Percentiles rank a stretch among this genome's conserved stretches.
Conservation (phyloP, 2,888 invertebrate species). For the Dolichomitus sp. region DNA sequence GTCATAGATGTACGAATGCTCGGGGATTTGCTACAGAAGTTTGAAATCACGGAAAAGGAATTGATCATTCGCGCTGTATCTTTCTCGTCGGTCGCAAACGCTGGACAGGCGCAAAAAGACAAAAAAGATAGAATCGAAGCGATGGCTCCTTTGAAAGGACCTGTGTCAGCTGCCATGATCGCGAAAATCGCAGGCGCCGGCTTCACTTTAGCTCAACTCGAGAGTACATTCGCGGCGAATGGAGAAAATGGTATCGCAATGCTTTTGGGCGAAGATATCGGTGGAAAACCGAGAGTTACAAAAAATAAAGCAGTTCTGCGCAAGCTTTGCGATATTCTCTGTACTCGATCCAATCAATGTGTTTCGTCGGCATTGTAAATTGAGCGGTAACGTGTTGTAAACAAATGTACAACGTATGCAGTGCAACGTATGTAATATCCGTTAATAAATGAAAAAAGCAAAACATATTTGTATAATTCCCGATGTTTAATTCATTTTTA, state of each 20-base stretch:
- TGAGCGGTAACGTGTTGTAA: no score
- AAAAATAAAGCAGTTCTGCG: slow-evolving; percentile 31
- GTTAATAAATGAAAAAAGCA: no score
- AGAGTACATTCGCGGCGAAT: slow-evolving; percentile 16
- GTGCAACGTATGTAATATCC: no score
- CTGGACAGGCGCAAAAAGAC: slow-evolving; percentile 13
- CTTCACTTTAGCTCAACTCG: slow-evolving; percentile 13
- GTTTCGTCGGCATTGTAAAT: no score
- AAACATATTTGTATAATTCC: no score
- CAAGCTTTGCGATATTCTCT: slow-evolving; percentile 33
- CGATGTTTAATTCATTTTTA: no score
- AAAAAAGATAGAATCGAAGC: slow-evolving; percentile 29
- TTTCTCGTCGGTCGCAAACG: slow-evolving; percentile 33
- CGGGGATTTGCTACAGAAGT: slow-evolving; percentile 10
- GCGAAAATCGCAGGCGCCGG: slow-evolving; percentile 17
- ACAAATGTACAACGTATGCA: no score
- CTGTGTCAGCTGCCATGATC: slow-evolving; percentile 31
- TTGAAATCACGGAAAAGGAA: slow-evolving; percentile 25
- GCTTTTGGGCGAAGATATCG: slow-evolving; percentile 43
- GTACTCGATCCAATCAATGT: not conserved
- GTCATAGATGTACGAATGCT: slow-evolving; percentile 35
- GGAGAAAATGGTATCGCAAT: slow-evolving; percentile 19
- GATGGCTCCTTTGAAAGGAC: slow-evolving; percentile 21
- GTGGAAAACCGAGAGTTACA: slow-evolving; percentile 25
- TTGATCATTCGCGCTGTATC: slow-evolving; percentile 18